These are phyloP conservation scores for Prionailurus viverrinus DNA, from an alignment of 2,113 vertebrate species.

Conservation along the genomic window DNA sequence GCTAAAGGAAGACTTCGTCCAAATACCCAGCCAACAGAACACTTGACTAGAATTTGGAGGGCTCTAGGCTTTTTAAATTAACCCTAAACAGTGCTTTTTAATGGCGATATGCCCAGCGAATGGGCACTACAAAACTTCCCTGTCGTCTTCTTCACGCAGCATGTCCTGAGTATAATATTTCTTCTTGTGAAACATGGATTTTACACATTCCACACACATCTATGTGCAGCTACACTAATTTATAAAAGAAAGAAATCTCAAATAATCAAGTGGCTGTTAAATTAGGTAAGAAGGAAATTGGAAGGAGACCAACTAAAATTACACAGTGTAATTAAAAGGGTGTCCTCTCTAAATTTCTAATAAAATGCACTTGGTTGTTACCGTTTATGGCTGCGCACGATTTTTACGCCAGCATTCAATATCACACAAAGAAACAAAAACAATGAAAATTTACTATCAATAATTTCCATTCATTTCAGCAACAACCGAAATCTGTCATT, in stretches of 20 bases:
- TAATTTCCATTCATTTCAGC: slow-evolving; percentile 66
- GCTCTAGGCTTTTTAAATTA: not conserved
- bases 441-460: slow-evolving; percentile 60
- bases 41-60: not conserved
- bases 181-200: not conserved
- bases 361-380: slow-evolving; percentile 24
- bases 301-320: slow-evolving; percentile 65
- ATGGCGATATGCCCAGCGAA: not conserved
- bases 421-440: slow-evolving; percentile 66
- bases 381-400: not conserved
- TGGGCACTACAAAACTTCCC: not conserved
- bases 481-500: slow-evolving; percentile 71
- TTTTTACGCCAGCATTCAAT: not conserved
- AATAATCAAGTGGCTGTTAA: slow-evolving; percentile 69
- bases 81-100: not conserved
- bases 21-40: not conserved
- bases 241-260: slow-evolving; percentile 58
- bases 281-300: slow-evolving; percentile 60
- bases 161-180: not conserved
- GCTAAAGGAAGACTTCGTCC: not conserved
- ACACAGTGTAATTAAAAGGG: slow-evolving; percentile 33
- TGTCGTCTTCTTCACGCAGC: not conserved
- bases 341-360: slow-evolving; percentile 20
- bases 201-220: slow-evolving; percentile 12
- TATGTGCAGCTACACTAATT: slow-evolving; percentile 16